Conservation (phyloP, 2,113 vertebrate species). For the Scomber scombrus region DNA sequence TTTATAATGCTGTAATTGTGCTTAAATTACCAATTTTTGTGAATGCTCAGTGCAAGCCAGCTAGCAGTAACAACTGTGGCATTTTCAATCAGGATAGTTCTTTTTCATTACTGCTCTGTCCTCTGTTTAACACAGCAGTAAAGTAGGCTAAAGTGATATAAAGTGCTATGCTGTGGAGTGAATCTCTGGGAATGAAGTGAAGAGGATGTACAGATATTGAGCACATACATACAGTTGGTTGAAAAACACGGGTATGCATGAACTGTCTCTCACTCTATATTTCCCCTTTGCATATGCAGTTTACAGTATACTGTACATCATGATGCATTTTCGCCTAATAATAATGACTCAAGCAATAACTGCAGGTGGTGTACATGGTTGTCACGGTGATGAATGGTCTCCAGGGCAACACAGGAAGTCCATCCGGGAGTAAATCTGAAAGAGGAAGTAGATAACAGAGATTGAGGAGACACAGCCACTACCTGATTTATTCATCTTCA, state of each 20-base stretch:
- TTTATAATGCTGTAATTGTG: constrained; percentile 40
- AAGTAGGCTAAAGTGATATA: constrained; percentile 51
- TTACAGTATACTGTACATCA: constrained; percentile 19
- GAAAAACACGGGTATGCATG: neutral
- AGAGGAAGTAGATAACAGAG: constrained; percentile 76
- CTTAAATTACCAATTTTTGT: constrained; percentile 31
- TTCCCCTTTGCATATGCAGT: neutral
- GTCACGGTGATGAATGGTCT: constrained; percentile 79
- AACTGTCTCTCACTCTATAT: neutral
- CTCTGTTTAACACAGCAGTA: constrained; percentile 51
- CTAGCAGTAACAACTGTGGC: constrained; percentile 31
- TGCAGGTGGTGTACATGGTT: constrained; percentile 71
- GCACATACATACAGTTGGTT: neutral
- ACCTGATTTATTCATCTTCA: constrained; percentile 67
- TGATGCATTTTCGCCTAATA: constrained; percentile 53
- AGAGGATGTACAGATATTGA: neutral
- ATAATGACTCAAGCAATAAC: constrained; percentile 73
- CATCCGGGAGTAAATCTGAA: constrained; percentile 73
- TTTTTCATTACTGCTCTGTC: constrained; percentile 54
- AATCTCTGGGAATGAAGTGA: constrained; percentile 6
- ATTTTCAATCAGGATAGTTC: constrained; percentile 52
- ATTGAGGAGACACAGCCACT: constrained; percentile 55
- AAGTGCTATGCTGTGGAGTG: constrained; percentile 31
- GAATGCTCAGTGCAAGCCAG: constrained; percentile 16
- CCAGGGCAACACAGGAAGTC: constrained; percentile 80